Conservation (phyloP, 2,797 vertebrate species). For the Delichon dasypus region DNA sequence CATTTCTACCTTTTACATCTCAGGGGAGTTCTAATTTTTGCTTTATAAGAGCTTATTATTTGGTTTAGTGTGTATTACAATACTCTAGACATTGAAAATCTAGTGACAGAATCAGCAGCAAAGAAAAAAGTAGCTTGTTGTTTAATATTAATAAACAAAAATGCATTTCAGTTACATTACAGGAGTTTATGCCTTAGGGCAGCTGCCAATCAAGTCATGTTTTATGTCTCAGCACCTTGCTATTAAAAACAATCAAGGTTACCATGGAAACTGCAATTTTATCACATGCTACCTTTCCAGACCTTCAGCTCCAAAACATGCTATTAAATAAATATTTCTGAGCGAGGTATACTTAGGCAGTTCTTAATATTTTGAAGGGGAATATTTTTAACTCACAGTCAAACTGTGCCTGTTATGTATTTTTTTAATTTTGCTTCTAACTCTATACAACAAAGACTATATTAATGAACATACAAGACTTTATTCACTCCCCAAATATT, state of each 20-base stretch:
- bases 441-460: neutral
- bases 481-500: neutral
- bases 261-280: conserved; percentile 61
- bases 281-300: conserved; percentile 5
- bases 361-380: conserved; percentile 23
- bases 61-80: neutral
- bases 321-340: conserved; percentile 26
- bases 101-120: neutral
- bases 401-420: neutral
- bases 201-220: conserved; percentile 45
- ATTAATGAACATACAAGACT: neutral
- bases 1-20: neutral
- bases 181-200: neutral
- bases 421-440: neutral
- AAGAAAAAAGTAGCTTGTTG: neutral
- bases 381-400: conserved; percentile 16
- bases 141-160: conserved; percentile 14
- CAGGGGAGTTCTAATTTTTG: neutral
- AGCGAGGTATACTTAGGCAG: neutral
- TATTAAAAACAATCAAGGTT: conserved; percentile 69
- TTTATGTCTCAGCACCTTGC: conserved; percentile 38
- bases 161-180: neutral
- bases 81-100: neutral
- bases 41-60: neutral
- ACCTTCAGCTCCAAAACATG: neutral